Conservation (phyloP, 2,113 vertebrate species). For the Gymnorhina tibicen region DNA sequence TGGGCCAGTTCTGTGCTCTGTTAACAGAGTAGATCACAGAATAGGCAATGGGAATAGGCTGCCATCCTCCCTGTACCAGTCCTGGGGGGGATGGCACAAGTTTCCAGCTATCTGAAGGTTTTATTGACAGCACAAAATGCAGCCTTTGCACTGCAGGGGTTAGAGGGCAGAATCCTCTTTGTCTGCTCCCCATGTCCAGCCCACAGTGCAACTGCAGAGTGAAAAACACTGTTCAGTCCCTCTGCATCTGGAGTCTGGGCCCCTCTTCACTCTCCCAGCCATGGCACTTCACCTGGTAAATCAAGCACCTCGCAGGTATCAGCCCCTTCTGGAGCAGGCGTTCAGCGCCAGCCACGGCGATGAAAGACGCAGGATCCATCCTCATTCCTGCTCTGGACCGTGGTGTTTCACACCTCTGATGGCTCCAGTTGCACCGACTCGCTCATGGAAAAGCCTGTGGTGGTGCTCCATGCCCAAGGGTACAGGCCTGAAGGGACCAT, state of each 20-base stretch:
- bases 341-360: accelerated
- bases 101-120: neutral
- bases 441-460: neutral
- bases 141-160: neutral
- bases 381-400: neutral
- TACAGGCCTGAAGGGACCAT: neutral
- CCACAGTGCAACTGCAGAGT: neutral
- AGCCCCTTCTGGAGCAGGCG: accelerated
- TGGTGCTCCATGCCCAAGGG: accelerated
- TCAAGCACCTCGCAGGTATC: neutral
- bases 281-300: neutral
- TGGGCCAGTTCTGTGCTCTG: neutral
- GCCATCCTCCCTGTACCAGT: neutral
- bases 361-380: neutral
- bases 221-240: neutral
- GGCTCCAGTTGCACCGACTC: neutral
- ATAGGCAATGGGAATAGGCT: neutral
- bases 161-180: neutral
- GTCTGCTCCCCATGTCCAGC: neutral
- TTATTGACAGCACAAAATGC: neutral
- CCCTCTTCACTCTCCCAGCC: neutral
- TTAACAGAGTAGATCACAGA: neutral
- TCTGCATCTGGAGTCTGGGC: neutral
- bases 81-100: neutral
- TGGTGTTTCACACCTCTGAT: neutral